A percentile compares a stretch with the other conserved stretches of the same genome.
Conservation (phyloP, 2,797 vertebrate genomes). For the Coendou prehensilis region DNA sequence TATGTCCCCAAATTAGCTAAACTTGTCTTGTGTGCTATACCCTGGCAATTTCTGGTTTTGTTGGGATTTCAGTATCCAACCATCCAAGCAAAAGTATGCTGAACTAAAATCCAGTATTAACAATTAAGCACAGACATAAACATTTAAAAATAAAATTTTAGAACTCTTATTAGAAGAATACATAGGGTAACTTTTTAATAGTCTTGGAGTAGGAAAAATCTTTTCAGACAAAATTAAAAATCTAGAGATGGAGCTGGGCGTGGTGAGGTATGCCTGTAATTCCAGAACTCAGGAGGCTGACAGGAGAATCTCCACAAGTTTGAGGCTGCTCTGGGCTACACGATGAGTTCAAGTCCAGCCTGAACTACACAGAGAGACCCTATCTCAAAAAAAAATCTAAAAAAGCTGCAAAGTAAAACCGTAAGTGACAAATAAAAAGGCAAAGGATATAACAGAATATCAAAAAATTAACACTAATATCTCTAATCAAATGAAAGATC, state of each 20-base stretch:
- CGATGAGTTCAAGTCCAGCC: not conserved
- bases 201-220: constrained; percentile 29
- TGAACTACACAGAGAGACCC: not conserved
- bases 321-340: not conserved
- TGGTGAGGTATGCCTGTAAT: not conserved
- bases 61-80: not conserved
- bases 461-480: not conserved
- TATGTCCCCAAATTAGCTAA: not conserved
- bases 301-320: not conserved
- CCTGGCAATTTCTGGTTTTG: not conserved
- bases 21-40: not conserved
- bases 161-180: not conserved
- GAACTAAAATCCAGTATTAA: constrained; percentile 25
- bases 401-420: constrained; percentile 32
- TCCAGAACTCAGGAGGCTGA: not conserved
- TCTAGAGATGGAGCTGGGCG: not conserved
- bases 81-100: not conserved
- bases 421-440: not conserved
- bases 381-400: not conserved
- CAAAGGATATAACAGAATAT: not conserved
- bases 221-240: constrained; percentile 11
- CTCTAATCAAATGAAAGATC: not conserved
- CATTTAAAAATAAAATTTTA: constrained; percentile 17
- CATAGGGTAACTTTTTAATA: not conserved
- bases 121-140: constrained; percentile 43